Evolutionary conservation across 1,140 invertebrate genomes (phyloP).

Genomic region (Drosophila varians): DNA sequence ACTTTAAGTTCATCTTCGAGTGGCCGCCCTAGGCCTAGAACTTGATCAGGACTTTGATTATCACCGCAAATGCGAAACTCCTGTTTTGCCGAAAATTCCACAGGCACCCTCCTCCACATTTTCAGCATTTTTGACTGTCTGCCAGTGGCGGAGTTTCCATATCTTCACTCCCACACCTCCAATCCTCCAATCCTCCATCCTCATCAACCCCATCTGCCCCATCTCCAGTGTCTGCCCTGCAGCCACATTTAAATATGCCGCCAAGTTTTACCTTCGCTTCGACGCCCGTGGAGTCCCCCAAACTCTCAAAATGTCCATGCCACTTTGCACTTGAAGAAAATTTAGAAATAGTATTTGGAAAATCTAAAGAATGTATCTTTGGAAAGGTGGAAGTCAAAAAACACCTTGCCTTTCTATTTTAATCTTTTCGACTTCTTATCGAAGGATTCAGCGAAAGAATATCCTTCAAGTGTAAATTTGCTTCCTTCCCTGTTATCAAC

Average conservation of each 20-base stretch:
- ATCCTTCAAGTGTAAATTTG: not conserved
- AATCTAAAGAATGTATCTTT: not conserved
- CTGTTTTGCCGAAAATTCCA: slow-evolving; percentile 70
- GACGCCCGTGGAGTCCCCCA: slow-evolving; percentile 26
- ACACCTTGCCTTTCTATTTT: no score
- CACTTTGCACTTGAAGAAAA: not conserved
- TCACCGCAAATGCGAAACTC: slow-evolving; percentile 74
- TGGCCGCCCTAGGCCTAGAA: slow-evolving; percentile 42
- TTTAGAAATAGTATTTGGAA: not conserved
- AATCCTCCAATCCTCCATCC: not conserved
- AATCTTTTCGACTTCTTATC: no score
- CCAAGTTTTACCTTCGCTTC: slow-evolving; percentile 57
- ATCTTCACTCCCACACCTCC: not conserved
- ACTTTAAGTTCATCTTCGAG: slow-evolving; percentile 38
- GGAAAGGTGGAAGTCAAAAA: no score
- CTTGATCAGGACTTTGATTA: slow-evolving; percentile 77
- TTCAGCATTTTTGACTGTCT: slow-evolving; percentile 75
- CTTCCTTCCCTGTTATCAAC: slow-evolving; percentile 22
- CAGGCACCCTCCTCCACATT: slow-evolving; percentile 43
- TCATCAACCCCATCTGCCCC: slow-evolving; percentile 19
- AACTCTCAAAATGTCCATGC: not conserved
- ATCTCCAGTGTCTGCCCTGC: slow-evolving; percentile 46
- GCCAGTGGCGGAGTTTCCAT: slow-evolving; percentile 22
- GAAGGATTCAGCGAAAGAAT: not conserved
- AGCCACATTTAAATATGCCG: slow-evolving; percentile 79